Percentiles rank a stretch among this genome's conserved stretches.
phyloP scores from a whole-genome alignment of 2,797 vertebrate genomes.

The Molossus alvarezi region DNA sequence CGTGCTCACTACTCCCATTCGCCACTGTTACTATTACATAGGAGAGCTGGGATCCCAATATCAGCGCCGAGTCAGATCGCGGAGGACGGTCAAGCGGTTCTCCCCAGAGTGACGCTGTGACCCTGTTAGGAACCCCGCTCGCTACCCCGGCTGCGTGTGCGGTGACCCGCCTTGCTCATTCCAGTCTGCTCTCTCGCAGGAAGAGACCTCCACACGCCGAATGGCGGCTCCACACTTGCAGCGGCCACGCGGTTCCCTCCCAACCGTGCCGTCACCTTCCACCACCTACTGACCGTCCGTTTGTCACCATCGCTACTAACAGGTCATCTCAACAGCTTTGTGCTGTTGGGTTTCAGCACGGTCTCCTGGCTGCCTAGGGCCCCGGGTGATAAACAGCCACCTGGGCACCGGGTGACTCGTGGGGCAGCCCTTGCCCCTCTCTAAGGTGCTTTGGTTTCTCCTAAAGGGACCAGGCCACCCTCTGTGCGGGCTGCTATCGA shows the following conservation, averaged over 20 bases:
- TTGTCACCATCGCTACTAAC: constrained; percentile 82
- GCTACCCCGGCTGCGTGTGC: not conserved
- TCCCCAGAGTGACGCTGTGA: not conserved
- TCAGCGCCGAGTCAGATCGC: not conserved
- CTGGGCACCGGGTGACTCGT: not conserved
- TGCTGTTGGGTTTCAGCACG: constrained; percentile 75
- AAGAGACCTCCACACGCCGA: not conserved
- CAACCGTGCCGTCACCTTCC: constrained; percentile 69
- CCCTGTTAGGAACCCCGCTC: not conserved
- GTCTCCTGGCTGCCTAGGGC: constrained; percentile 34
- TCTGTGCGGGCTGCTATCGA: constrained; percentile 33
- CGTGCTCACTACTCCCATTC: not conserved
- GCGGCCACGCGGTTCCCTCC: no score
- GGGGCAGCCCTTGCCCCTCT: not conserved
- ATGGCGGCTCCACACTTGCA: not conserved
- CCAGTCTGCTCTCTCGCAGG: not conserved
- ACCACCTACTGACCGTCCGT: constrained; percentile 82
- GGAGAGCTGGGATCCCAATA: not conserved
- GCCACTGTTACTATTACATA: not conserved
- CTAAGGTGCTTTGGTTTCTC: constrained; percentile 47
- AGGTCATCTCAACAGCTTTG: constrained; percentile 78
- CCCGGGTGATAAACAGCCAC: constrained; percentile 63
- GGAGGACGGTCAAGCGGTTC: not conserved
- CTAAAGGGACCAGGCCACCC: constrained; percentile 58
- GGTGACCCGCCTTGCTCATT: not conserved